These are phyloP conservation scores for Cyanoderma ruficeps DNA, from an alignment of 2,113 vertebrate genomes.

Conservation along the genomic window DNA sequence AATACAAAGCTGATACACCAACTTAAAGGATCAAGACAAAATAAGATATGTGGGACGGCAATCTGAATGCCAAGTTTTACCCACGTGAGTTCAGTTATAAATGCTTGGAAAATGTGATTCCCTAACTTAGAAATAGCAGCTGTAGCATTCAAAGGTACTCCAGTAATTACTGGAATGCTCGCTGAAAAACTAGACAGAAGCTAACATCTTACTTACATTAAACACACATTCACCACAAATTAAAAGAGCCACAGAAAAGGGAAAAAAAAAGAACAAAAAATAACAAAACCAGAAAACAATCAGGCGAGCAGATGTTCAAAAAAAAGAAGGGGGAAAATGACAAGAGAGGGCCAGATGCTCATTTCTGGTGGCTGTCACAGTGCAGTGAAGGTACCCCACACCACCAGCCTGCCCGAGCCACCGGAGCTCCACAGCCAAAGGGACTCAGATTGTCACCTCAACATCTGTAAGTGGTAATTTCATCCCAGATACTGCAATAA, in stretches of 20 bases:
- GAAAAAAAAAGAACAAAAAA: background rate
- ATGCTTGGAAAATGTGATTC: conserved; percentile 52
- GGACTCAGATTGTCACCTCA: conserved; percentile 13
- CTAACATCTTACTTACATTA: conserved; percentile 69
- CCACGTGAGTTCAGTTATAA: conserved; percentile 53
- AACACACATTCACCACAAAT: conserved; percentile 52
- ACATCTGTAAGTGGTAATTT: conserved; percentile 23
- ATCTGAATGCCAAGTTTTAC: conserved; percentile 40
- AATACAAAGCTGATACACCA: conserved; percentile 6
- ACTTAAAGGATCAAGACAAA: conserved; percentile 60
- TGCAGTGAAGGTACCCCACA: background rate
- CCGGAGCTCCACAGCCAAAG: background rate
- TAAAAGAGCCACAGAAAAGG: conserved; percentile 47
- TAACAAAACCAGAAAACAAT: conserved; percentile 21
- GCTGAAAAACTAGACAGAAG: conserved; percentile 58
- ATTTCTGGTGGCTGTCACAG: background rate
- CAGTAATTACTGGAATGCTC: conserved; percentile 60
- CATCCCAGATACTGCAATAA: conserved; percentile 48
- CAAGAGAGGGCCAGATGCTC: conserved; percentile 9
- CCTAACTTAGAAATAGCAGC: conserved; percentile 49
- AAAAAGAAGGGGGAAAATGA: background rate
- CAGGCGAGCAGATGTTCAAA: conserved; percentile 29
- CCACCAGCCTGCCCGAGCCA: background rate
- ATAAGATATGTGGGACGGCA: conserved; percentile 33
- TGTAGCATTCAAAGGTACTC: conserved; percentile 55